Conservation (phyloP, 2,888 invertebrate genomes). For the Diachrysia chrysitis region DNA sequence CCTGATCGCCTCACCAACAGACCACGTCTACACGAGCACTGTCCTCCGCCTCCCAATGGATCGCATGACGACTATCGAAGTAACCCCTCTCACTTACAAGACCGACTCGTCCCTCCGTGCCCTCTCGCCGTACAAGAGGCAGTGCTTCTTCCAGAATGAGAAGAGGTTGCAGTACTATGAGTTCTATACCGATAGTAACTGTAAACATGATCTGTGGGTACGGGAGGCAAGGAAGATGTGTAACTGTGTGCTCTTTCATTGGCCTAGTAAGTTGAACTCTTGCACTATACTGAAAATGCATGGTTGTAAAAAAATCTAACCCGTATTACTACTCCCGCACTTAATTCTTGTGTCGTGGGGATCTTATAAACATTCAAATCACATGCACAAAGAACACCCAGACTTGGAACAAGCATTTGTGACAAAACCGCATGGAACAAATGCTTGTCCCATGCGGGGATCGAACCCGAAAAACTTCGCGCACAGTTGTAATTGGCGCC, state of each 20-base stretch:
- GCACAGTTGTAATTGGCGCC: too few species aligned
- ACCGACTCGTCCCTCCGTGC: constrained; percentile 76
- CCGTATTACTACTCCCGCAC: too few species aligned
- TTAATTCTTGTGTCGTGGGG: too few species aligned
- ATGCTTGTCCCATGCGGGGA: too few species aligned
- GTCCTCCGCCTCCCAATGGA: constrained; percentile 84
- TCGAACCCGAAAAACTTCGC: too few species aligned
- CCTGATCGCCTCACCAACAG: constrained; percentile 81
- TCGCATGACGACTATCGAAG: constrained; percentile 83
- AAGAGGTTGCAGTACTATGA: constrained; percentile 76
- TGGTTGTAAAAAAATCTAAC: too few species aligned
- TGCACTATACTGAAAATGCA: background rate
- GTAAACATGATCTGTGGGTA: constrained; percentile 86
- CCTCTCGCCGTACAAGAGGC: constrained; percentile 74
- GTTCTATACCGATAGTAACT: constrained; percentile 88
- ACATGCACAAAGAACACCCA: too few species aligned
- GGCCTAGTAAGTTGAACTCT: constrained; percentile 77
- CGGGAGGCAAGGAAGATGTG: constrained; percentile 82
- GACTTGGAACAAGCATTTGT: too few species aligned
- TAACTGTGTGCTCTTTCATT: constrained; percentile 82
- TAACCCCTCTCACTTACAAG: constrained; percentile 81
- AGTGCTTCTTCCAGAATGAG: constrained; percentile 85
- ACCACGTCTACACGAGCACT: constrained; percentile 82
- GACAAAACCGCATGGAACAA: too few species aligned
- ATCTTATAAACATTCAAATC: too few species aligned